Conservation (phyloP, 92 coral and sea anemone species). For the Parazoanthus darwini region DNA sequence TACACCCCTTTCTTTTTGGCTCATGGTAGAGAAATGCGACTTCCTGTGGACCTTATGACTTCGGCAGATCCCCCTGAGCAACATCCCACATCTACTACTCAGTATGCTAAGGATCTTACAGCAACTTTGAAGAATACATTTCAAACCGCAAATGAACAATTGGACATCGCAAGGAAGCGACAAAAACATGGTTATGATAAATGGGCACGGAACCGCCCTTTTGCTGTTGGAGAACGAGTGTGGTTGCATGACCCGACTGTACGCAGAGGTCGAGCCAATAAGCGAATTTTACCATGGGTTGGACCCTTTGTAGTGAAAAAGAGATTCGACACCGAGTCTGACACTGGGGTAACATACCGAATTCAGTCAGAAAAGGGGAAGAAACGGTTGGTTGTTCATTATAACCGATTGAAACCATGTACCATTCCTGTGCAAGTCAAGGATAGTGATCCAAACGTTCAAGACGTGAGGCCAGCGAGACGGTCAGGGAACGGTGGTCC, state of each 20-base stretch:
- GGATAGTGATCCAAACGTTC: background rate
- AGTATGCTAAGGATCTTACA: background rate
- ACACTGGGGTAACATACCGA: background rate
- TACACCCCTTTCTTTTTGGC: conserved; percentile 41
- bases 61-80: conserved; percentile 35
- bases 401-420: conserved; percentile 38
- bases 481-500: no score
- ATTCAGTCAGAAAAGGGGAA: conserved; percentile 41
- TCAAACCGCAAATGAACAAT: conserved; percentile 27
- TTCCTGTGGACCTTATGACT: conserved; percentile 49
- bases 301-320: conserved; percentile 47
- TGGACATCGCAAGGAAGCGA: conserved; percentile 18
- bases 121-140: conserved; percentile 6
- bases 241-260: conserved; percentile 39
- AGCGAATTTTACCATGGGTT: conserved; percentile 43
- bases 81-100: background rate
- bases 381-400: conserved; percentile 36
- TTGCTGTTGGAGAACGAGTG: conserved; percentile 33
- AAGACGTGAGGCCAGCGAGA: background rate
- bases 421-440: conserved; percentile 12
- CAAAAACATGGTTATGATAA: conserved; percentile 35
- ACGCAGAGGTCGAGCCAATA: conserved; percentile 43
- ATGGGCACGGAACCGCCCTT: conserved; percentile 25
- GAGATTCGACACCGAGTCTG: conserved; percentile 6
- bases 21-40: conserved; percentile 51